Evolutionary conservation across 1,140 invertebrate species (phyloP).

Genomic region (Pemphigus obesinymphae): DNA sequence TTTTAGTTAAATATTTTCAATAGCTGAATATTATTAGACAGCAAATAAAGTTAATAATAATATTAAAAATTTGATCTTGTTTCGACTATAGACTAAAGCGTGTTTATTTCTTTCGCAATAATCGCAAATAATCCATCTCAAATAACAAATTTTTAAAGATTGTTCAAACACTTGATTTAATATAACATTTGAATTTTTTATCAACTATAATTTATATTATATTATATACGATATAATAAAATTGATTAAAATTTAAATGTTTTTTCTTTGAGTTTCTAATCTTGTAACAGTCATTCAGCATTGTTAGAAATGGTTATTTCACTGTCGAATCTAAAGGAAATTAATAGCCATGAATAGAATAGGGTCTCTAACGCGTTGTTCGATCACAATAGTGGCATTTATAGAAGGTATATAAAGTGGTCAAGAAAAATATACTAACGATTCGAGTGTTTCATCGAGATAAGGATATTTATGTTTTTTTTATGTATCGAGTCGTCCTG

Average conservation of each 20-base stretch:
- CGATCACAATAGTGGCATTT: neutral
- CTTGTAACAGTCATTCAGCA: neutral
- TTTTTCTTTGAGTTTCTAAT: neutral
- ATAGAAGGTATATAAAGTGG: neutral
- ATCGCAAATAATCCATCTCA: too few species aligned
- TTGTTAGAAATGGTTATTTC: neutral
- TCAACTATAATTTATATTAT: too few species aligned
- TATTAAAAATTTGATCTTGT: too few species aligned
- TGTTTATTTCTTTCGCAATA: too few species aligned
- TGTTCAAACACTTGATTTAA: too few species aligned
- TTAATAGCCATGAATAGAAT: constrained; percentile 1
- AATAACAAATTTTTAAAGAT: too few species aligned
- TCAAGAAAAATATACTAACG: neutral
- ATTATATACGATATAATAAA: too few species aligned
- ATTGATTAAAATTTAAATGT: neutral
- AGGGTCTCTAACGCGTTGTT: neutral
- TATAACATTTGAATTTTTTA: too few species aligned
- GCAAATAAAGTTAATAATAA: too few species aligned
- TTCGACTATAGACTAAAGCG: too few species aligned
- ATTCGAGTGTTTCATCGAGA: neutral
- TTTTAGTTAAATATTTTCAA: too few species aligned
- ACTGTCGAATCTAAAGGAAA: neutral
- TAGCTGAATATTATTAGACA: too few species aligned
- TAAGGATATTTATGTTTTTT: neutral
- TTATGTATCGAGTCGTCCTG: neutral